Evolutionary conservation across 2,113 vertebrate species (phyloP).

Genomic region (Solea solea): DNA sequence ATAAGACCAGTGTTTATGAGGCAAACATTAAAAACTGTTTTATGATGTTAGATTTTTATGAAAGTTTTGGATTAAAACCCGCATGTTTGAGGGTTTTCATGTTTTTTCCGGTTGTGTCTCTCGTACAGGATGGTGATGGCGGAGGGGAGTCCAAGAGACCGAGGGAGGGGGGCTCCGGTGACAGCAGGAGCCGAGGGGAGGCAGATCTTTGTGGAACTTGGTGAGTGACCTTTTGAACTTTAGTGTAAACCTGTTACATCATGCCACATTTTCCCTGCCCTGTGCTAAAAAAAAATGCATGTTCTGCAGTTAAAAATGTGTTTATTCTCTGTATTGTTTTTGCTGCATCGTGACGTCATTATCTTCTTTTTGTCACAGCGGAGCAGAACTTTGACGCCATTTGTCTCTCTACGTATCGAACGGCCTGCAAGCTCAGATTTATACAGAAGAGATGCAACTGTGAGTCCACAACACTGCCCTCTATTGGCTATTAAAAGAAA

Average conservation of each 20-base stretch:
- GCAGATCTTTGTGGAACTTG: slow-evolving; percentile 93
- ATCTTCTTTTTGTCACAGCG: slow-evolving; percentile 71
- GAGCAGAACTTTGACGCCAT: slow-evolving; percentile 94
- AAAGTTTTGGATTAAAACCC: too few species aligned
- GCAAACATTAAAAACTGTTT: too few species aligned
- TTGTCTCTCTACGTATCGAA: slow-evolving; percentile 92
- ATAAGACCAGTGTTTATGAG: too few species aligned
- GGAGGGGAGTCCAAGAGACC: slow-evolving; percentile 87
- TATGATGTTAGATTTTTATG: too few species aligned
- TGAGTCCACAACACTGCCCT: slow-evolving; percentile 77
- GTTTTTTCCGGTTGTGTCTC: slow-evolving; percentile 1
- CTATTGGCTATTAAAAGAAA: too few species aligned
- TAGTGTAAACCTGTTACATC: too few species aligned
- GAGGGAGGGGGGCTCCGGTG: slow-evolving; percentile 79
- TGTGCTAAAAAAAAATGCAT: too few species aligned
- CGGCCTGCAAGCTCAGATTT: slow-evolving; percentile 95
- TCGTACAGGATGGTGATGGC: slow-evolving; percentile 96
- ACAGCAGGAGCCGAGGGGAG: slow-evolving; percentile 84
- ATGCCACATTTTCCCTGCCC: too few species aligned
- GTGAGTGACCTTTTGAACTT: slow-evolving; percentile 80
- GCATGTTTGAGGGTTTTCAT: too few species aligned
- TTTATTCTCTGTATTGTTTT: too few species aligned
- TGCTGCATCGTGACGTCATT: background rate
- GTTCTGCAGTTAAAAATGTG: too few species aligned
- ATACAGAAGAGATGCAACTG: slow-evolving; percentile 95